Evolutionary conservation across 2,888 invertebrate genomes (phyloP), one percentile per base, ranked within the genome.

Genomic region (Troides helena): DNA sequence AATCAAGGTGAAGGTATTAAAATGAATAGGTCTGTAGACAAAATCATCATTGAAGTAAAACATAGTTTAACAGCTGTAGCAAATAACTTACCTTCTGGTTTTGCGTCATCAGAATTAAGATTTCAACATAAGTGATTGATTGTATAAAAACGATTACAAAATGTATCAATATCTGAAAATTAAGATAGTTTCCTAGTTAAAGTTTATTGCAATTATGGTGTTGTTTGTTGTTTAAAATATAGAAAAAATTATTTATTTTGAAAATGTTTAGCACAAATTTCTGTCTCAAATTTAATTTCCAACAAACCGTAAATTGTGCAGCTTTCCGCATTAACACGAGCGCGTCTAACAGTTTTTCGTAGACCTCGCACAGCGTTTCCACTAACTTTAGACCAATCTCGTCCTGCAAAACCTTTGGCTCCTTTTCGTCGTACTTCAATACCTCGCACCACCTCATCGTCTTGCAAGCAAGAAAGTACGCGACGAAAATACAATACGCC

Each of bases 81-180:
- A 10, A 46, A 65, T 7, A 17, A 62, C 50, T 50, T 66, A 70
- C 70, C 59, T 21, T 58, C 30, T 67, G 59, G 17, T 50, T 63
- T 53, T 69, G 62, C 0, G 57, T 67, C 67, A 70, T 67, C 39
- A 67, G 12, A n/a, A 70, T 63, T 25, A 70, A 60, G 39, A 70
- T 67, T 67, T 60, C 70, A 39, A 70, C 64, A 12, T 70, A 70
- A 12, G 67, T 70, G 23, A 67, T 23, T 36, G 70, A 60, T 64
- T 70, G 70, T 53, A 70, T 25, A 8, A 70, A 70, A 21, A 70
- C 53, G 0, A 67, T 63, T 12, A 70, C 70, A 23, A 70, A 64
- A 53, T 70, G 70, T 8, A 70, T 53, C 23, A 70, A 61, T 56
- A 67, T 60, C 70, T 70, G 67, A 30, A 70, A 70, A n/a, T 25